Evolutionary conservation across 30 jellyfish, hydroid and myxozoan genomes (phyloP).

Genomic region (Pelagia noctiluca): DNA sequence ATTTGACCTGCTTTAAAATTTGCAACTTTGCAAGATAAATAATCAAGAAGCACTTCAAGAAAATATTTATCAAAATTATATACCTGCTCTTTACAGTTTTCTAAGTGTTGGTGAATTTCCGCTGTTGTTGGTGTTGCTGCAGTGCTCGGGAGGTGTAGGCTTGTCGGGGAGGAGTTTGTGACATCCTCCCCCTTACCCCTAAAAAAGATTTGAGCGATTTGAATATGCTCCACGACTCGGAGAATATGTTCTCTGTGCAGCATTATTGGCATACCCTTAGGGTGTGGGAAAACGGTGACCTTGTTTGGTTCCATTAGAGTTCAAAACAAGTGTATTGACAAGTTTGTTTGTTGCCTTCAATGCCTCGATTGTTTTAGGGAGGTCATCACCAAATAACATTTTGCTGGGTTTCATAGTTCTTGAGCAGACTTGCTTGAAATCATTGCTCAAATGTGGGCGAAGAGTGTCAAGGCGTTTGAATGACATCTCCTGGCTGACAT

Average conservation of each 20-base stretch:
- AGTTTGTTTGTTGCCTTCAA: constrained; percentile 14
- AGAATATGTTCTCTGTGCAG: not conserved
- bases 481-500: constrained; percentile 34
- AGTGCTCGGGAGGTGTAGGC: constrained; percentile 12
- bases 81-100: constrained; percentile 46
- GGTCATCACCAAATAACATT: constrained; percentile 49
- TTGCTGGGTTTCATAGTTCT: constrained; percentile 44
- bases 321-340: not conserved
- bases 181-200: constrained; percentile 68
- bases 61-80: not conserved
- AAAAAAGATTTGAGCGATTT: constrained; percentile 38
- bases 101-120: constrained; percentile 27
- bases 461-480: constrained; percentile 32
- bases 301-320: not conserved
- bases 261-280: not conserved
- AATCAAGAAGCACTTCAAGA: not conserved
- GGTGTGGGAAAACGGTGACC: not conserved
- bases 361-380: constrained; percentile 28
- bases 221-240: constrained; percentile 5
- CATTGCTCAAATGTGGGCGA: constrained; percentile 20
- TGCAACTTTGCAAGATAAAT: not conserved
- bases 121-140: constrained; percentile 35
- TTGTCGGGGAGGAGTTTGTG: constrained; percentile 48
- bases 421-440: constrained; percentile 45
- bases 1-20: constrained; percentile 77